These are phyloP conservation scores for Oriolus oriolus DNA, from an alignment of 2,113 vertebrate genomes.

Conservation along the genomic window DNA sequence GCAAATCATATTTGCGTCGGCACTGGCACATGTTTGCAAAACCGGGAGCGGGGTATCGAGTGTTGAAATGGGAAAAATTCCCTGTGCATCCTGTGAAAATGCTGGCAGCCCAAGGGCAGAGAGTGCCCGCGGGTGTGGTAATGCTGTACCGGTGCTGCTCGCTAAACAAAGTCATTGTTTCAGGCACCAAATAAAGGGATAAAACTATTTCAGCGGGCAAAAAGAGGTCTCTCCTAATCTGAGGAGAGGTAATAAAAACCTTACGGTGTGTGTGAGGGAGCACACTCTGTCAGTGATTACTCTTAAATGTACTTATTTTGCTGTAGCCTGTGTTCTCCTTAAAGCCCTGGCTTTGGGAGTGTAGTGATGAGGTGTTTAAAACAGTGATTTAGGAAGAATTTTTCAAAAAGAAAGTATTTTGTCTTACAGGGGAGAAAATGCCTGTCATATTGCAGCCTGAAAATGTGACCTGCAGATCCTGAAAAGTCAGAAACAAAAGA, in stretches of 20 bases:
- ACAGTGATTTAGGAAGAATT: not conserved
- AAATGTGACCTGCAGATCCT: not conserved
- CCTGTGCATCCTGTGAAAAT: constrained; percentile 6
- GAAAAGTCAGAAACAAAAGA: not conserved
- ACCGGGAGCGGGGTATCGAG: not conserved
- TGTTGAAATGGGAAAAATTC: constrained; percentile 39
- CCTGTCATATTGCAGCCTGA: accelerated
- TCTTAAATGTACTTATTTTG: not conserved
- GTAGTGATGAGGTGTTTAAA: not conserved
- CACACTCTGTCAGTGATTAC: not conserved
- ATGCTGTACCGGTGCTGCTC: not conserved
- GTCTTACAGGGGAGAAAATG: not conserved
- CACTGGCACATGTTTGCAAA: not conserved
- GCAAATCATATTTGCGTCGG: not conserved
- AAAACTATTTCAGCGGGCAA: not conserved
- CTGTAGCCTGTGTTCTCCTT: not conserved
- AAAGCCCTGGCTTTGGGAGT: not conserved
- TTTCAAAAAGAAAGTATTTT: not conserved
- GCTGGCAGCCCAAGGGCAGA: constrained; percentile 16
- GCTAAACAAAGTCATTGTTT: not conserved
- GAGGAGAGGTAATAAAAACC: not conserved
- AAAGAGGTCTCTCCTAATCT: not conserved
- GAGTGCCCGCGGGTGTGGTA: not conserved
- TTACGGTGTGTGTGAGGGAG: not conserved
- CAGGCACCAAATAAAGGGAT: not conserved